Evolutionary conservation across 2,888 invertebrate genomes (phyloP).

Genomic region (Periphyllus acericola): DNA sequence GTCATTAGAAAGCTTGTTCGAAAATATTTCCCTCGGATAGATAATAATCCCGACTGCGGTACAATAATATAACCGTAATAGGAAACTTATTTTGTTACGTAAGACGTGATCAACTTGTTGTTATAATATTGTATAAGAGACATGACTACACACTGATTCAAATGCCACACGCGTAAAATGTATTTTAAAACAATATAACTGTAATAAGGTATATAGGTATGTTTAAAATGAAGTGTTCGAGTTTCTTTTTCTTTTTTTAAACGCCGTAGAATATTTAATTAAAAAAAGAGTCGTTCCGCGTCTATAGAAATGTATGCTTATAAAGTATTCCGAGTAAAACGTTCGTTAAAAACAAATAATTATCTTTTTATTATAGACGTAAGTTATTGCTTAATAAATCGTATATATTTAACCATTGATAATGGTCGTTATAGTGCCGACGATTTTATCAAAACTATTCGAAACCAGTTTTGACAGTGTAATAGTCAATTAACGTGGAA

Average conservation of each 20-base stretch:
- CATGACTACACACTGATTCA: too few relatives aligned
- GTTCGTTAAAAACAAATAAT: background rate
- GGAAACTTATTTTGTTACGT: too few relatives aligned
- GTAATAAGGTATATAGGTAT: background rate
- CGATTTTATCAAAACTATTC: slow-evolving; percentile 32
- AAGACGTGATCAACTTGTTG: too few relatives aligned
- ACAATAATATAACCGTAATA: too few relatives aligned
- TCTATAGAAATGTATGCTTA: too few relatives aligned
- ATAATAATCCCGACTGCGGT: too few relatives aligned
- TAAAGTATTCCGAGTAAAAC: background rate
- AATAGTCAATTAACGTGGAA: slow-evolving; percentile 35
- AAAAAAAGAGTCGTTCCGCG: background rate
- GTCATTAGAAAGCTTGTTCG: too few relatives aligned
- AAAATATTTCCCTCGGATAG: too few relatives aligned
- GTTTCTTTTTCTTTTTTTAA: background rate
- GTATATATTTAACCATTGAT: background rate
- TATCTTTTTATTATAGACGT: slow-evolving; percentile 12
- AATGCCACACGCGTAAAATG: background rate
- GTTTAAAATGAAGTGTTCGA: background rate
- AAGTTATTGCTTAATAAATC: slow-evolving; percentile 30
- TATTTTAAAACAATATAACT: background rate
- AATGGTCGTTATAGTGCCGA: background rate
- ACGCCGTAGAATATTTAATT: background rate
- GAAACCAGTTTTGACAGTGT: slow-evolving; percentile 24
- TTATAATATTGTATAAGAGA: too few relatives aligned